Base-by-base conservation (phyloP, 2,797 vertebrate species). In the Bradypodion ventrale region DNA sequence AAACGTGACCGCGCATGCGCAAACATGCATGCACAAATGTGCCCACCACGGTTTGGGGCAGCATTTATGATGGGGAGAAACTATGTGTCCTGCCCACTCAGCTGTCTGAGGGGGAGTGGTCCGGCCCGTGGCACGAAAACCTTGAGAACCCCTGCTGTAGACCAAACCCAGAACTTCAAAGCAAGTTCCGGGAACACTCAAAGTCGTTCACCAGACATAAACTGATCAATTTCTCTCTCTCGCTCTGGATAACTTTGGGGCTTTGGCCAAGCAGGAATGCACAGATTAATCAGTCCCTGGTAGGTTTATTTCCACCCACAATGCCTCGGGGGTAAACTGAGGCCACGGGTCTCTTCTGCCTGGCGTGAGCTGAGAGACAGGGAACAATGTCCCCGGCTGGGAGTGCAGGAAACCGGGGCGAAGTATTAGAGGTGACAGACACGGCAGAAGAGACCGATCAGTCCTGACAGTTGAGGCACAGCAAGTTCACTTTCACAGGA, bases 351-450 rank as follows among this genome's bases (percentile, higher is more conserved):
- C 46, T 35, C 29, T 37, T 68, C 21, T 35, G 78, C 29, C 40
- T 46, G 21, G 16, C 27, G 25, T 46, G 63, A 62, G 63, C 29
- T 1, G 46, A 25, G 32, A 13, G 72, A 9, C 16, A 56, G 70
- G 69, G 70, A 32, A 23, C 0, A 9, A 19, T 35, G 13, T n/a
- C 44, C 60, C 70, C 15, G 23, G 77, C 44, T 44, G 60, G 29
- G 70, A 8, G 35, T 35, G 23, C 29, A 1, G 49, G 63, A 21
- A 80, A 80, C 21, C 68, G 37, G 78, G 52, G 49, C 5, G 63
- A 76, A 62, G 74, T 16, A 85, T 81, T 13, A 8, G 62, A 85
- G 42, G 79, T 16, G 84, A 85, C 78, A 85, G 40, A n/a, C 23
- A 5, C 10, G 7, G 32, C 12, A 1, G 65, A 25, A 25, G 79